A percentile compares a stretch with the other conserved stretches of the same genome.
Conservation (phyloP, 2,888 invertebrate species). For the Amiota communis region DNA sequence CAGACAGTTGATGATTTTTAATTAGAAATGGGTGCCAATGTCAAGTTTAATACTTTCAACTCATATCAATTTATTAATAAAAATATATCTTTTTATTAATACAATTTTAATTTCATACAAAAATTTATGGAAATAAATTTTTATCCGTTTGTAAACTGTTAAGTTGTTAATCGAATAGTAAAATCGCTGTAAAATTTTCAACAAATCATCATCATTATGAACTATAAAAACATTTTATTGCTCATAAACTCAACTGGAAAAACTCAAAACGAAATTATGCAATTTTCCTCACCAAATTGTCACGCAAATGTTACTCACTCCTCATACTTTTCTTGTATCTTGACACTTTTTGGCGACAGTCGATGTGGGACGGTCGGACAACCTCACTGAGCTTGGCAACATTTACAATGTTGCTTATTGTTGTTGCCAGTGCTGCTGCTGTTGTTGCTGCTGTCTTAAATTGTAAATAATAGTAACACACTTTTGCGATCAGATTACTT, state of each 20-base stretch:
- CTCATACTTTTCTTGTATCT: not conserved
- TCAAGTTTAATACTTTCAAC: not conserved
- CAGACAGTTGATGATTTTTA: not conserved
- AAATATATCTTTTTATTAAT: no score
- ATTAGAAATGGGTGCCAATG: conserved; percentile 15
- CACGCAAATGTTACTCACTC: not conserved
- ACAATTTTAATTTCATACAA: no score
- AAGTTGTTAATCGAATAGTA: no score
- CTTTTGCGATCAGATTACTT: not conserved
- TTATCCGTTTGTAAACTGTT: no score
- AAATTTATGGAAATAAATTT: no score
- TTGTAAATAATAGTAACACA: conserved; percentile 24
- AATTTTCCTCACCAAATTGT: conserved; percentile 9
- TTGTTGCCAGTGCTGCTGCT: conserved; percentile 25
- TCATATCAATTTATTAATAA: no score
- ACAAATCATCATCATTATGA: no score
- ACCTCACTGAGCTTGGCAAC: no score
- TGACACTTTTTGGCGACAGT: conserved; percentile 12
- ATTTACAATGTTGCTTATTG: not conserved
- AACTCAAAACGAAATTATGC: conserved; percentile 6
- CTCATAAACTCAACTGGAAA: conserved; percentile 4
- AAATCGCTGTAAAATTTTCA: no score
- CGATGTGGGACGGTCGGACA: no score
- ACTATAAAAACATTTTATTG: not conserved
- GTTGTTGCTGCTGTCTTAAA: not conserved